These are phyloP conservation scores for Bos taurus DNA, from an alignment of 2,113 vertebrate genomes.

Conservation along the genomic window DNA sequence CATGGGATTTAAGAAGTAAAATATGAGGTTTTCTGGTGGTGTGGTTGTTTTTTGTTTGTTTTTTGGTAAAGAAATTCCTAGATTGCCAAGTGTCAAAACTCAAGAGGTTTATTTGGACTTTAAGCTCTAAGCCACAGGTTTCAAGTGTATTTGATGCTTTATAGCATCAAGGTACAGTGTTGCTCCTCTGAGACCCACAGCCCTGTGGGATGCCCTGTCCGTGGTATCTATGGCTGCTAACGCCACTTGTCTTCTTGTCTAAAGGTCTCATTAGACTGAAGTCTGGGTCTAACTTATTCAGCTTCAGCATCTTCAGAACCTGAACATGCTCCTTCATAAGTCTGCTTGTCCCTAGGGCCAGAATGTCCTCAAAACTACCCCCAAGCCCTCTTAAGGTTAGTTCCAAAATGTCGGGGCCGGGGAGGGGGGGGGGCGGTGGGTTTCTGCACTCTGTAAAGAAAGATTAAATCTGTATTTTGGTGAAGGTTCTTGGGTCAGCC, in stretches of 20 bases:
- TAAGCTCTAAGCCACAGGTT: not conserved
- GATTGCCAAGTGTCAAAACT: not conserved
- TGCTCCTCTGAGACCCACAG: not conserved
- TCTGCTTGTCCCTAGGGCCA: not conserved
- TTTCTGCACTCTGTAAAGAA: not conserved
- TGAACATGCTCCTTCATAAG: not conserved
- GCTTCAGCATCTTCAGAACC: not conserved
- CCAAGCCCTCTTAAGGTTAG: fast-evolving
- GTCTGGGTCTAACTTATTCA: not conserved
- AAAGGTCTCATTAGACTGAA: not conserved
- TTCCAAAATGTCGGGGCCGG: not conserved
- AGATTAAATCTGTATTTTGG: not conserved
- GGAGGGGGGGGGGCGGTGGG: too few species aligned
- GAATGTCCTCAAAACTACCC: not conserved
- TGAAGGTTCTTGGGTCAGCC: not conserved
- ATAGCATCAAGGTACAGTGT: not conserved
- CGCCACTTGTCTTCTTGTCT: not conserved
- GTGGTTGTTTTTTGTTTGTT: not conserved
- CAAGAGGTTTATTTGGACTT: not conserved
- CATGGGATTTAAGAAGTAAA: not conserved
- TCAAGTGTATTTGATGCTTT: not conserved
- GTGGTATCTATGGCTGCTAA: not conserved
- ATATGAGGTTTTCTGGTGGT: not conserved
- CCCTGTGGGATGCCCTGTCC: not conserved
- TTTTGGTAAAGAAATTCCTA: not conserved